These are phyloP conservation scores for Notothenia rossii DNA, from an alignment of 2,113 vertebrate genomes.

Conservation along the genomic window DNA sequence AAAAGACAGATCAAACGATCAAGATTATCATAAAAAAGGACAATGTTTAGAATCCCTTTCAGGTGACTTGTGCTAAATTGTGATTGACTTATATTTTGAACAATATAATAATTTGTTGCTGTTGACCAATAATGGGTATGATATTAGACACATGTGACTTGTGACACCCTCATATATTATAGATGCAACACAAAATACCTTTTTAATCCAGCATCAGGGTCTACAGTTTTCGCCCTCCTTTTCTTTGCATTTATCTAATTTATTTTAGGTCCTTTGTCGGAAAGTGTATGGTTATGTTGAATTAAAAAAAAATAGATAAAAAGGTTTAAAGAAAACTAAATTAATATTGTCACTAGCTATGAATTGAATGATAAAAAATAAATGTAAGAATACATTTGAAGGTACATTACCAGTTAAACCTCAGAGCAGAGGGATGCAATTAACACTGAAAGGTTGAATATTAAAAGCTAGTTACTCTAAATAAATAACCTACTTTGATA, in stretches of 20 bases:
- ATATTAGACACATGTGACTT: background rate
- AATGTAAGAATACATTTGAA: no score
- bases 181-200: background rate
- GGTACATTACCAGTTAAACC: background rate
- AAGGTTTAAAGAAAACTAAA: no score
- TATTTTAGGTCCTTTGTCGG: no score
- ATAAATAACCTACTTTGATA: no score
- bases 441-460: background rate
- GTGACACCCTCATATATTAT: background rate
- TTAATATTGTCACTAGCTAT: background rate
- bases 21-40: background rate
- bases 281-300: no score
- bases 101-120: background rate
- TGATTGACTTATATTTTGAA: background rate
- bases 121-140: background rate
- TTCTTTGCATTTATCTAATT: no score
- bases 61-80: background rate
- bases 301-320: no score
- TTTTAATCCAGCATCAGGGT: background rate
- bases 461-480: no score
- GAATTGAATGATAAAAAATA: background rate
- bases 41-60: background rate
- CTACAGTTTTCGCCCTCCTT: background rate
- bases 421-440: background rate
- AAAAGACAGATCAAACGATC: constrained; percentile 8